phyloP scores from a whole-genome alignment of 2,888 invertebrate genomes.

The Brenthis daphne region DNA sequence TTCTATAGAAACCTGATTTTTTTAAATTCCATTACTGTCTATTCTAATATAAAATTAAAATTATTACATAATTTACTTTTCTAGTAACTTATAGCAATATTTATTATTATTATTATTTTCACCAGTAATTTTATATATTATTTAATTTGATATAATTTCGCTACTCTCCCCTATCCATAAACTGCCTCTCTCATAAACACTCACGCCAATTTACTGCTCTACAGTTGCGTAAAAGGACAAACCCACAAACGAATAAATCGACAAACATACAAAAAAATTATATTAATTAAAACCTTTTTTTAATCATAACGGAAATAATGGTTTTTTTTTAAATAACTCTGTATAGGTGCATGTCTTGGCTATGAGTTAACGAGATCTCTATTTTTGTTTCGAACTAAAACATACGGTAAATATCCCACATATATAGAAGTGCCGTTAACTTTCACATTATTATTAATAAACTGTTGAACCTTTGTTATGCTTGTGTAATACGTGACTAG shows the following conservation, averaged over 20 bases:
- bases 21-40: too few species aligned
- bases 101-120: too few species aligned
- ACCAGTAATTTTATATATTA: too few species aligned
- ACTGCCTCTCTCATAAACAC: too few species aligned
- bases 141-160: too few species aligned
- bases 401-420: conserved; percentile 9
- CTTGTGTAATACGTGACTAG: conserved; percentile 56
- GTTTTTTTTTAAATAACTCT: neutral
- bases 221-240: neutral
- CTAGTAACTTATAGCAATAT: neutral
- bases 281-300: too few species aligned
- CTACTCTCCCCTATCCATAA: too few species aligned
- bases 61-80: neutral
- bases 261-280: neutral
- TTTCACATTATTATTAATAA: conserved; percentile 42
- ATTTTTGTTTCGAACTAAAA: conserved; percentile 8
- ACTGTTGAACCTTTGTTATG: conserved; percentile 46
- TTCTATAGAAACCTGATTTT: too few species aligned
- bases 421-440: conserved; percentile 32
- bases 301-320: too few species aligned
- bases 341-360: too few species aligned
- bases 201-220: too few species aligned
- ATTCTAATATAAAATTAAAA: neutral
- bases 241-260: neutral
- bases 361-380: neutral